Evolutionary conservation across 2,888 invertebrate species (phyloP), one percentile per base, ranked within the genome.

Genomic region (Ellobium chinense): DNA sequence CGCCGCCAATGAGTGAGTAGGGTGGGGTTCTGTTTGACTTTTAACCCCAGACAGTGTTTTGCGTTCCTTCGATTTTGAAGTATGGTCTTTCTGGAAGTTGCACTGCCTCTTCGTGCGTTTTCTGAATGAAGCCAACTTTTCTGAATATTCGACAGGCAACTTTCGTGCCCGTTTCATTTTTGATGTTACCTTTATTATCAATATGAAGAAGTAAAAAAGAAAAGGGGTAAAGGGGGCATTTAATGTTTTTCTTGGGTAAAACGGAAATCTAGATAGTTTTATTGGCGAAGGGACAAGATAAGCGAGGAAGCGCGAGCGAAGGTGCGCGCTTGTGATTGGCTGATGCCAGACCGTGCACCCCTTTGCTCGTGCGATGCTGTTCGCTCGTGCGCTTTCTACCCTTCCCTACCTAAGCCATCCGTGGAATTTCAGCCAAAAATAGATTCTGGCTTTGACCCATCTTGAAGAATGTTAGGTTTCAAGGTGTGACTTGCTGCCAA

Each of bases 351-450:
- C 65, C 76, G 65, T 63, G 80, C 62, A 80, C 66, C 60, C 56
- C 65, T 72, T 63, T 46, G 24, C 72, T 72, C 14, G 18, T 72
- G n/a, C n/a, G 24, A 21, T 65, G 31, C 46, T 29, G 0, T 31
- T 31, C 34, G 34, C 39, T n/a, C 24, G 37, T 37, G 54, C 66
- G 46, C 62, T 56, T 56, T 62, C 68, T 63, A 37, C 58, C 60
- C 65, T 27, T 70, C 39, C 63, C 29, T 63, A 76, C 70, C 39
- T 36, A 70, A 69, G 73, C 79, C 74, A 75, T 79, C 82, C 82
- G 60, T 75, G 79, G 82, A 82, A 82, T 82, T 82, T 78, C 66
- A 63, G 82, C 75, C 75, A 37, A 79, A 82, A 82, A 82, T 82
- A 82, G 75, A 68, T 80, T 29, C 62, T 74, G 78, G 69, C 76